Conservation (phyloP, 2,888 invertebrate genomes). For the Cheilosia impressa region DNA sequence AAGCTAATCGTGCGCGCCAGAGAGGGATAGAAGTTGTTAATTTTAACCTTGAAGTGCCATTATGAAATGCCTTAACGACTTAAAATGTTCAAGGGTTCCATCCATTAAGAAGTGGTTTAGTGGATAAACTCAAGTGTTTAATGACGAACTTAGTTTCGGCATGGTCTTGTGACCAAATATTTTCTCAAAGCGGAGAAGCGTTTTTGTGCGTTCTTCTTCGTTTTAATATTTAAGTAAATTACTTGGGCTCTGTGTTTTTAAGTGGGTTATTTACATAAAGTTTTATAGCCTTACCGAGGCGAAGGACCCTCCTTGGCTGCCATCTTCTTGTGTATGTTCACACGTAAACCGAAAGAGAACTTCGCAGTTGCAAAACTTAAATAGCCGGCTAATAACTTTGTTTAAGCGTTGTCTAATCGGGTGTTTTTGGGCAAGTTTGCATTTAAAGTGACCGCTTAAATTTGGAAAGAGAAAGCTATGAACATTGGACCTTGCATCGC, state of each 20-base stretch:
- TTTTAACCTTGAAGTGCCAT: slow-evolving; percentile 71
- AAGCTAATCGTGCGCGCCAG: slow-evolving; percentile 1
- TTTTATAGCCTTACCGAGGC: slow-evolving; percentile 47
- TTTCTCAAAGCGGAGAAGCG: slow-evolving; percentile 30
- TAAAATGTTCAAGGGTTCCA: slow-evolving; percentile 71
- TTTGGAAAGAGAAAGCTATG: neutral
- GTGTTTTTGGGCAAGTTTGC: slow-evolving; percentile 3
- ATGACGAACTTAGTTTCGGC: slow-evolving; percentile 69
- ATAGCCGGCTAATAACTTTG: slow-evolving; percentile 49
- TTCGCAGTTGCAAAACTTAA: slow-evolving; percentile 24
- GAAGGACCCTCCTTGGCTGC: neutral
- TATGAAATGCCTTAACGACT: slow-evolving; percentile 71
- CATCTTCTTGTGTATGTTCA: neutral
- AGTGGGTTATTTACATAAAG: slow-evolving; percentile 70
- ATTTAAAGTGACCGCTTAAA: neutral
- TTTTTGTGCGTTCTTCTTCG: slow-evolving; percentile 17
- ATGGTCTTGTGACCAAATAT: slow-evolving; percentile 43
- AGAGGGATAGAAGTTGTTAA: slow-evolving; percentile 51
- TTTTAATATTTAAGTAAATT: slow-evolving; percentile 68
- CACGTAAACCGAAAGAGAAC: slow-evolving; percentile 33
- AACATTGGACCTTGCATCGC: too few relatives aligned
- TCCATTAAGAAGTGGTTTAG: slow-evolving; percentile 73
- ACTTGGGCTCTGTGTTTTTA: slow-evolving; percentile 52
- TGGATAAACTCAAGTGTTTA: slow-evolving; percentile 73
- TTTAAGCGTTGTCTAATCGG: slow-evolving; percentile 44